Base-by-base conservation (phyloP, 2,888 invertebrate genomes). In the Mystacides longicornis region DNA sequence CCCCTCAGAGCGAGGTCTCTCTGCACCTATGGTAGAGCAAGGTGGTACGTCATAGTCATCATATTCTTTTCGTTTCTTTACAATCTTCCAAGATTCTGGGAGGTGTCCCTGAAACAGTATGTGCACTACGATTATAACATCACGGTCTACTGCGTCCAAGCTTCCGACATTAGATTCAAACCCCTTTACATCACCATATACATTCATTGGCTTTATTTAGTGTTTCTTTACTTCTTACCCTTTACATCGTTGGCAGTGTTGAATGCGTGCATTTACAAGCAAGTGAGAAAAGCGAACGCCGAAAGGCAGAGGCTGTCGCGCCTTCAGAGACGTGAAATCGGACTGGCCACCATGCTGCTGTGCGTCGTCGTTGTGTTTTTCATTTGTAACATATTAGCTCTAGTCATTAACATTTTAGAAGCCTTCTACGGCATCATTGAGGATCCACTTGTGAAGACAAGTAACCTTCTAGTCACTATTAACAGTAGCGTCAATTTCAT, bases 401-500 rank as follows among this genome's bases (percentile, higher is more conserved):
- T 94, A 61, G 86, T 92, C 58, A 85, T 87, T 65, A 94, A 93
- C 75, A 85, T 93, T 43, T 80, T 89, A 67, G 90, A 96, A 71
- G 87, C 89, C 42, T 90, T 93, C 66, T 81, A 81, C 66, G 76
- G 77, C 57, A 75, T 78, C 48, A 81, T 82, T 56, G 77, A 82
- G 62, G 83, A 86, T 64, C 81, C 84, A 65, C 76, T 91, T 65
- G 86, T 92, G 52, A 87, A 89, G 67, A 81, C 83, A 33, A 92
- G 90, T 67, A 97, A 98, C 74, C 82, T 97, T 54, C 81, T 97
- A 60, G 95, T 98, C 55, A 96, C 94, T 61, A 86, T 97, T 69
- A 98, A 98, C 77, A 95, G 95, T 67, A 94, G 95, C 68, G 92
- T 96, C 60, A 98, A 98, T 75, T 97, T 98, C 71, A 85, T 98